A percentile compares a stretch with the other conserved stretches of the same genome.
Conservation (phyloP, 2,113 vertebrate species). For the Epinephelus moara region DNA sequence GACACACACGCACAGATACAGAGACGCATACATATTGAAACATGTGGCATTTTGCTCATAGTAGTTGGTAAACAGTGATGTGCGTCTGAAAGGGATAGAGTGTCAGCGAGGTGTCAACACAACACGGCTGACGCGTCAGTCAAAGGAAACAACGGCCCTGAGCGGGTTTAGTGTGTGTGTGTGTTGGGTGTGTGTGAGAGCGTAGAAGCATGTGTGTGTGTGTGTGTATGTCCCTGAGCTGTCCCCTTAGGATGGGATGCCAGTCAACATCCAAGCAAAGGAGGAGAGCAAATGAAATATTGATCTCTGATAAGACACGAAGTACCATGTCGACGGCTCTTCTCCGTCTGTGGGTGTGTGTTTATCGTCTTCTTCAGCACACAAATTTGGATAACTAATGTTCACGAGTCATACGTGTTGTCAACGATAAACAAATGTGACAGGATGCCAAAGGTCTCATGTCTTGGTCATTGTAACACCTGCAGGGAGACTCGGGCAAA, state of each 20-base stretch:
- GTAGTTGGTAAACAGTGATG: conserved; percentile 71
- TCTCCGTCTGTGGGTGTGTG: conserved; percentile 36
- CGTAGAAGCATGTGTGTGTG: conserved; percentile 33
- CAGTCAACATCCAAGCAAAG: conserved; percentile 74
- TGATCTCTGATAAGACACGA: conserved; percentile 79
- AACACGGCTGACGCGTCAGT: conserved; percentile 69
- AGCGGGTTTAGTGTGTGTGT: conserved; percentile 51
- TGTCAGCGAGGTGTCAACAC: conserved; percentile 75
- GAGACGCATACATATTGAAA: conserved; percentile 30
- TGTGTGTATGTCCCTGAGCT: conserved; percentile 66
- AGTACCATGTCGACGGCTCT: conserved; percentile 52
- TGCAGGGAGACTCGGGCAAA: conserved; percentile 49
- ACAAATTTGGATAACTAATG: conserved; percentile 57
- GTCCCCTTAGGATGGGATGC: conserved; percentile 68
- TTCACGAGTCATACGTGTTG: conserved; percentile 55
- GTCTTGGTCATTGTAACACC: conserved; percentile 56
- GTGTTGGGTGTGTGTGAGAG: conserved; percentile 34
- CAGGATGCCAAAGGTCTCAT: conserved; percentile 46
- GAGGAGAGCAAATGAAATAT: conserved; percentile 78
- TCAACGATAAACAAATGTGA: conserved; percentile 61
- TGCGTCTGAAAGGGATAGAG: conserved; percentile 73
- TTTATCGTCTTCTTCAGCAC: conserved; percentile 44
- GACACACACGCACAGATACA: conserved; percentile 38
- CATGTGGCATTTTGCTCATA: conserved; percentile 47
- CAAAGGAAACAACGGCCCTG: conserved; percentile 75